Conservation (phyloP, 2,888 invertebrate genomes). For the Hirudinaria manillensis region DNA sequence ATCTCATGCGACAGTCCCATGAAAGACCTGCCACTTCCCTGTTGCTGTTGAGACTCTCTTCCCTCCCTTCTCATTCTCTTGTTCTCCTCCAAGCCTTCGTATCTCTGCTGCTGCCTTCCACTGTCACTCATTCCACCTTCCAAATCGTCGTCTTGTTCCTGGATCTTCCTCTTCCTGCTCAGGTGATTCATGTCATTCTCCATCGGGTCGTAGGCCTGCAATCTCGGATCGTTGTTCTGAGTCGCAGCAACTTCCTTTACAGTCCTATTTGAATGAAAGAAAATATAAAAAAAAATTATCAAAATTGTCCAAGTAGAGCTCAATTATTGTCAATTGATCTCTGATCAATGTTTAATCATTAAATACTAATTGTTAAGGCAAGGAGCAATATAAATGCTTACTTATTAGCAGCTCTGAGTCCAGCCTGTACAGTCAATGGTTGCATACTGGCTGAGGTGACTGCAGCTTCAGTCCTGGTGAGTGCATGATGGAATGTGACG, state of each 20-base stretch:
- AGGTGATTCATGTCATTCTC: background rate
- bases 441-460: background rate
- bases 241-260: background rate
- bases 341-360: too few relatives aligned
- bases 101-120: background rate
- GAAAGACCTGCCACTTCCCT: constrained; percentile 29
- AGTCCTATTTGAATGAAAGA: background rate
- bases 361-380: too few relatives aligned
- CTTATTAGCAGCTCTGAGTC: background rate
- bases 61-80: background rate
- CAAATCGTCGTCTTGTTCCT: background rate
- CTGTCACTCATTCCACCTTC: background rate
- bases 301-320: too few relatives aligned
- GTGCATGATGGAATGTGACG: background rate
- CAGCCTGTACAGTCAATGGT: background rate
- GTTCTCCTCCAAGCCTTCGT: background rate
- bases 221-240: background rate
- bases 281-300: background rate
- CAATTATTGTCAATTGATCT: too few relatives aligned
- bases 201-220: background rate
- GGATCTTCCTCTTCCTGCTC: background rate
- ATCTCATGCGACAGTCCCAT: constrained; percentile 39
- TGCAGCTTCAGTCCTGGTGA: background rate
- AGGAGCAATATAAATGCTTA: background rate
- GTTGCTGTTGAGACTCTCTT: background rate